Conservation (phyloP, 2,888 invertebrate species). For the Quadroppia sp. region DNA sequence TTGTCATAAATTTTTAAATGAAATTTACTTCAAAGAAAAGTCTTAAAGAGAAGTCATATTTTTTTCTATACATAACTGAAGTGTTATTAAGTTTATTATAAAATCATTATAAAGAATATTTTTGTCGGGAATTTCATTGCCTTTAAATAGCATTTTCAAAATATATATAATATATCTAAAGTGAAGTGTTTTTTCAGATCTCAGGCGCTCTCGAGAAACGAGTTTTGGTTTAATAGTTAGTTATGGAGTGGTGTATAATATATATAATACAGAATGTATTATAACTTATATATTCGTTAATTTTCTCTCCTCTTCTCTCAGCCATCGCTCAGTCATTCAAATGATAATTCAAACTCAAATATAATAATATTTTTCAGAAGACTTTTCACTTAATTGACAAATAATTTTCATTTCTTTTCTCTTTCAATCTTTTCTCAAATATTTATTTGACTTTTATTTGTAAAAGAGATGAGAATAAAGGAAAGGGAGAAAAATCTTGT, state of each 20-base stretch:
- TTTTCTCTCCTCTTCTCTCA: neutral
- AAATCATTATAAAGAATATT: constrained; percentile 24
- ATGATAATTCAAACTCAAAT: neutral
- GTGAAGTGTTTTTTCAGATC: constrained; percentile 7
- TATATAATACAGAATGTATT: neutral
- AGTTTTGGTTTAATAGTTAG: constrained; percentile 21
- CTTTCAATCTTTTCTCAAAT: no score
- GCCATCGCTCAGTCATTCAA: neutral
- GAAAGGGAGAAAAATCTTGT: no score
- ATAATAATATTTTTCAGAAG: neutral
- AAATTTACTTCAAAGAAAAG: no score
- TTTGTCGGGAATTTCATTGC: constrained; percentile 33
- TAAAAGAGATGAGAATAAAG: no score
- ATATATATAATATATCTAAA: no score
- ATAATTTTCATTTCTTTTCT: neutral
- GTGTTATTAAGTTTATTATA: constrained; percentile 33
- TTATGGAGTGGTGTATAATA: neutral
- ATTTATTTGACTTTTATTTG: no score
- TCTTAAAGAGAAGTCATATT: no score
- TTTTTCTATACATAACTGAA: neutral
- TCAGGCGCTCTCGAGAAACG: neutral
- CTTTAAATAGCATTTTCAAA: constrained; percentile 10
- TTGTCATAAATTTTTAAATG: no score
- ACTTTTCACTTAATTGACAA: constrained; percentile 14
- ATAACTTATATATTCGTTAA: no score